Base-by-base conservation (phyloP, 2,113 vertebrate species). In the Dasypus novemcinctus region DNA sequence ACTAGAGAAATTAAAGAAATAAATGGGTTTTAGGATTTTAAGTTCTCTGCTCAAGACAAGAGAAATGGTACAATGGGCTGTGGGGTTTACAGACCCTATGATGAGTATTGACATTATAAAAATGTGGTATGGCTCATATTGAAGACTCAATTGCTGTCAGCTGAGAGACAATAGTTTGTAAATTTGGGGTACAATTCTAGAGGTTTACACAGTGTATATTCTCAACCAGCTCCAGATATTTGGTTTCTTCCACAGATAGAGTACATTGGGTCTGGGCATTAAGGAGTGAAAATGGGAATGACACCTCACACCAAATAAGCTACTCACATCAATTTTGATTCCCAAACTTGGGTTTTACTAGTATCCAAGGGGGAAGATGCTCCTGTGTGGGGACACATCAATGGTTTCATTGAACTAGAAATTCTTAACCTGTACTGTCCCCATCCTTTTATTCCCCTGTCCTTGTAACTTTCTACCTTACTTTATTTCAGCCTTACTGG, bases 11-110 rank as follows among this genome's bases (percentile, higher is more conserved):
- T 90, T 49, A 59, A 83, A 57, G 79, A 71, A 71, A 57, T 8
- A 93, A 91, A 90, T 80, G 27, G 7, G 57, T 80, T 76, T 91
- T 13, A 75, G 18, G 25, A 31, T 90, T 85, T 92, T 80, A 87
- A 75, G 63, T 84, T 94, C 49, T 87, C 25, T 84, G 23, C 38
- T 75, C 46, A 52, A 80, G 52, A 63, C 36, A 49, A 59, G 64
- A 88, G 85, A 92, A 87, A 91, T 52, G 85, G 79, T 33, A 63
- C 89, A 71, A 11, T 4, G 84, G 71, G 21, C 66, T 68, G 1
- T 15, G 61, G 64, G 66, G 69, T 57, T 92, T 72, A 72, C 43
- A 63, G 41, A 54, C 61, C 68, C 82, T 81, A 23, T 87, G 68
- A 13, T 71, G 88, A 84, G 43, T 23, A 27, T 0, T 74, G 91